Base-by-base conservation (phyloP, 2,888 invertebrate genomes). In the Gonocerus acuteangulatus region DNA sequence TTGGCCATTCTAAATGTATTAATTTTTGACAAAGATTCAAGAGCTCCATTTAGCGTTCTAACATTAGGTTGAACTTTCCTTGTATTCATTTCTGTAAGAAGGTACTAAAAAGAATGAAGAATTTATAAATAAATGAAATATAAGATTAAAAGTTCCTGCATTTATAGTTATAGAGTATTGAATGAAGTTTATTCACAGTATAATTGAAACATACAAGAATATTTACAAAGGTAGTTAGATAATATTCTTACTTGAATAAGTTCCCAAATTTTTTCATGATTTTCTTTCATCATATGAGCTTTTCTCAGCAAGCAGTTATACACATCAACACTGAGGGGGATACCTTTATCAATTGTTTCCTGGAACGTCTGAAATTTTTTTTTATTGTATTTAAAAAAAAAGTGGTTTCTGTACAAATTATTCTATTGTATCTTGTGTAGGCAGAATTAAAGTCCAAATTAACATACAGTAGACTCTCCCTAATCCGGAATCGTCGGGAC, bases 251-350 rank as follows among this genome's bases (percentile, higher is more conserved):
- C 75, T 70, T 71, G 65, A 7, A 87, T 75, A 18, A 84, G 74
- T 34, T 80, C 76, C 78, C 84, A 83, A 13, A 87, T 78, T 61
- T 84, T 73, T 2, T 84, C 79, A 7, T 76, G 77, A 4, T 80
- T 79, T 72, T 90, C 88, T 68, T 81, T 83, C 0, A 88, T 67
- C 65, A 82, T 82, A 21, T 79, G 80, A 0, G 80, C 75, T 48
- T 82, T 78, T 1, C 73, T 73, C 3, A 94, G 76, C 0, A 92
- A 70, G 0, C 82, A 71, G 73, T 92, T 92, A 70, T 82, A 92
- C 0, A 86, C 82, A 62, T 79, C 77, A 0, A 82, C 77, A 62
- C 83, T 83, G 18, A 91, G 70, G 7, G 77, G 73, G 1, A 88
- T 73, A 16, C 81, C 79, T 66, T 86, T 84, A 48, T 82, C 78